Conservation (phyloP, 2,797 vertebrate species). For the Malacoctenus gilli region DNA sequence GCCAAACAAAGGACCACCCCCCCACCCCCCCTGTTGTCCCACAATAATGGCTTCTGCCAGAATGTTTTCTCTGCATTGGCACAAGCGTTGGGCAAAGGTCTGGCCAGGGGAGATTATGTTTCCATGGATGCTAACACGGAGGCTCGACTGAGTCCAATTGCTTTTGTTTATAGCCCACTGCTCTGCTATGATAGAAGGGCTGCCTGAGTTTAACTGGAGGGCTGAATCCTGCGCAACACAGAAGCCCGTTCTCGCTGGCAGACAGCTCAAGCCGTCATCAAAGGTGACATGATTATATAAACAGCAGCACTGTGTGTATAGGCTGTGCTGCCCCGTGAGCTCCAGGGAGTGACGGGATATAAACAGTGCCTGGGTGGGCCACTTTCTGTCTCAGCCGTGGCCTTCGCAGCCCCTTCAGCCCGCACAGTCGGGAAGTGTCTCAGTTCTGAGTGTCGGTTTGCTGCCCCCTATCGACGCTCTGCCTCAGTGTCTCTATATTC, state of each 20-base stretch:
- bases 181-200: constrained; percentile 35
- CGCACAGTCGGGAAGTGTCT: constrained; percentile 17
- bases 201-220: constrained; percentile 30
- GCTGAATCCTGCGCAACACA: constrained; percentile 43
- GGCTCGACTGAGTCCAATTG: constrained; percentile 19
- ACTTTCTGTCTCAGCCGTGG: constrained; percentile 39
- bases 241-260: constrained; percentile 55
- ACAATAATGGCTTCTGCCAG: not conserved
- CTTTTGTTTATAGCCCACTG: constrained; percentile 48
- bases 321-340: constrained; percentile 36
- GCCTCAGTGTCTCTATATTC: not conserved
- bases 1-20: not conserved
- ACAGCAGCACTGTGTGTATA: constrained; percentile 58
- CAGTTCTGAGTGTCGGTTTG: constrained; percentile 4
- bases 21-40: not conserved
- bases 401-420: constrained; percentile 54
- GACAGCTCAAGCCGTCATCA: constrained; percentile 43
- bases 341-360: constrained; percentile 60
- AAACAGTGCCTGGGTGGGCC: constrained; percentile 73
- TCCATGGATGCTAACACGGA: constrained; percentile 37
- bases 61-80: not conserved
- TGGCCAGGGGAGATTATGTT: constrained; percentile 18
- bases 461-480: constrained; percentile 18
- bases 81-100: constrained; percentile 15
- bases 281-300: constrained; percentile 74